A percentile compares a stretch with the other conserved stretches of the same genome.
Evolutionary conservation across 2,888 invertebrate genomes (phyloP).

Genomic region (Pantelozetes paolii): DNA sequence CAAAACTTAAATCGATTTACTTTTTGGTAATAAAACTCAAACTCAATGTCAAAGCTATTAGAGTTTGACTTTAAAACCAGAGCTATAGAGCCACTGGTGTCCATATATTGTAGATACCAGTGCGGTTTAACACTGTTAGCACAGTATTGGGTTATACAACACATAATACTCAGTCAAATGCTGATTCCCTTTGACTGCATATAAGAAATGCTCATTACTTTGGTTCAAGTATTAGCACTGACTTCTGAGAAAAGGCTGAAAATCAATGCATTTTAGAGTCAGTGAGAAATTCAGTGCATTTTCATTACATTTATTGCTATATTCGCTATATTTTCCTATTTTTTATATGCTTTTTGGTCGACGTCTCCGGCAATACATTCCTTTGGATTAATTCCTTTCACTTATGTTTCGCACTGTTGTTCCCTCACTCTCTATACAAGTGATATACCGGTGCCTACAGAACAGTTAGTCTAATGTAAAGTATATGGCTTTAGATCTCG

Average conservation of each 20-base stretch:
- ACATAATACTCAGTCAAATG: not conserved
- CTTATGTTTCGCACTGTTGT: slow-evolving; percentile 5
- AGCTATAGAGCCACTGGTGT: not conserved
- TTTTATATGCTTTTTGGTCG: slow-evolving; percentile 4
- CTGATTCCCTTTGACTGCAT: not conserved
- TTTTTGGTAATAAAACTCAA: slow-evolving; percentile 11
- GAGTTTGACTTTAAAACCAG: too few species aligned
- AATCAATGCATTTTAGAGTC: slow-evolving; percentile 21
- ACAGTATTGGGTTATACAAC: not conserved
- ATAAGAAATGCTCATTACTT: slow-evolving; percentile 15
- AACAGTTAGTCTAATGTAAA: not conserved
- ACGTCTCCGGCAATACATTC: slow-evolving; percentile 16
- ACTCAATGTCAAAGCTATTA: slow-evolving; percentile 1
- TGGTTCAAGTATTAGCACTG: not conserved
- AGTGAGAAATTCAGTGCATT: slow-evolving; percentile 7
- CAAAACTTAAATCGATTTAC: not conserved
- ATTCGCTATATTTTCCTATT: not conserved
- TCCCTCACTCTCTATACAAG: not conserved
- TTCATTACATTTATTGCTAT: not conserved
- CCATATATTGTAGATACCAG: too few species aligned
- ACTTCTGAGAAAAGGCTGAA: slow-evolving; percentile 20
- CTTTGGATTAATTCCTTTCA: slow-evolving; percentile 25
- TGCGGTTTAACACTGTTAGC: not conserved
- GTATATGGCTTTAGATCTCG: not conserved
- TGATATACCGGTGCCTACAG: slow-evolving; percentile 2